phyloP scores from a whole-genome alignment of 2,888 invertebrate genomes.

The Ecliptopera silaceata region DNA sequence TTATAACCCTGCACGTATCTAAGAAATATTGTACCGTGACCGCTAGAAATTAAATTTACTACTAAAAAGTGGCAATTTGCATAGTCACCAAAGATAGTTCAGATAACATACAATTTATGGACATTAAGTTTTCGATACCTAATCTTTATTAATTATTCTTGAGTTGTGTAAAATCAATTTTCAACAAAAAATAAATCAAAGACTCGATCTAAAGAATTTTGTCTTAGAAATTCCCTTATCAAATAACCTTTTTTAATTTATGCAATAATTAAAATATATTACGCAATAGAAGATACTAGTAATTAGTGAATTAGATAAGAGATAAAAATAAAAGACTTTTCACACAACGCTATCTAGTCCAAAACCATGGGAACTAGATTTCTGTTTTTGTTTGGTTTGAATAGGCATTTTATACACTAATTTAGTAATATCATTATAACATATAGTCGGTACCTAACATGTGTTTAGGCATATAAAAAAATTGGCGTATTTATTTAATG shows the following conservation, averaged over 20 bases:
- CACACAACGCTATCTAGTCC: too few relatives aligned
- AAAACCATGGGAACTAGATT: too few relatives aligned
- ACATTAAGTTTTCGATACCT: slow-evolving; percentile 38
- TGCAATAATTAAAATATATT: too few relatives aligned
- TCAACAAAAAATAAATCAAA: not conserved
- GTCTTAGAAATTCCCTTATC: not conserved
- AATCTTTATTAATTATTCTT: slow-evolving; percentile 45
- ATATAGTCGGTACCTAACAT: too few relatives aligned
- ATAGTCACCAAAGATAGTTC: slow-evolving; percentile 46
- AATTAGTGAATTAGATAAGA: too few relatives aligned
- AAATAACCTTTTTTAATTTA: not conserved
- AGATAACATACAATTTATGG: slow-evolving; percentile 50
- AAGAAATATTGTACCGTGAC: slow-evolving; percentile 8
- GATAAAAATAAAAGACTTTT: too few relatives aligned
- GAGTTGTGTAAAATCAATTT: slow-evolving; percentile 23
- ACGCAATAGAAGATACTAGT: too few relatives aligned
- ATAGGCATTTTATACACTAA: too few relatives aligned
- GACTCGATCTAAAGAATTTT: not conserved
- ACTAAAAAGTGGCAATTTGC: slow-evolving; percentile 39
- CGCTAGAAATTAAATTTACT: slow-evolving; percentile 26
- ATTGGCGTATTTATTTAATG: too few relatives aligned
- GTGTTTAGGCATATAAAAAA: too few relatives aligned
- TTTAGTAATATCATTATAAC: too few relatives aligned
- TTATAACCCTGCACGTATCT: not conserved
- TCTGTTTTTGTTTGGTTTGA: too few relatives aligned